Evolutionary conservation across 2,113 vertebrate species (phyloP).

Genomic region (Pandion haliaetus): DNA sequence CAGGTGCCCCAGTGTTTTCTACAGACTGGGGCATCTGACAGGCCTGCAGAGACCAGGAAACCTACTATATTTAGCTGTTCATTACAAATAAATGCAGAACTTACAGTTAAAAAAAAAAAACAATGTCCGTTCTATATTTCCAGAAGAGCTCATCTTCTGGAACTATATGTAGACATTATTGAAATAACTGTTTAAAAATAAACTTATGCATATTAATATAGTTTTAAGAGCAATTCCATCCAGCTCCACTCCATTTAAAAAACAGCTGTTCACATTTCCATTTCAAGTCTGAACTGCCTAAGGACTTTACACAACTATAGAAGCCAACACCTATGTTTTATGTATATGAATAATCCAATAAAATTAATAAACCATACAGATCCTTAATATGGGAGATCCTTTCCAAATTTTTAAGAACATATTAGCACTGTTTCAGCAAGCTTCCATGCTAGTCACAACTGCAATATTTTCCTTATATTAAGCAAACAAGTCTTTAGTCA

Average conservation of each 20-base stretch:
- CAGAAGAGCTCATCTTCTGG: background rate
- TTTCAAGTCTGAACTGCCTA: background rate
- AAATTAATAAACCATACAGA: background rate
- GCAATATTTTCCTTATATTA: background rate
- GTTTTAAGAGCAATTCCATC: background rate
- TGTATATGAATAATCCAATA: background rate
- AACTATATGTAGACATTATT: background rate
- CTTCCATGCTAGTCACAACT: background rate
- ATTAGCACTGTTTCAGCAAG: background rate
- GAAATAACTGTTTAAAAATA: background rate
- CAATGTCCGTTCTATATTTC: background rate
- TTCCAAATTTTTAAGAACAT: background rate
- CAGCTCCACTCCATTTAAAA: background rate
- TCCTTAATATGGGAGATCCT: background rate
- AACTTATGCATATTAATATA: background rate
- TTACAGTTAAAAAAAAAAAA: background rate
- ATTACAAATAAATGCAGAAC: background rate
- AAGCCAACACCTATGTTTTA: background rate
- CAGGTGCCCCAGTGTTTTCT: background rate
- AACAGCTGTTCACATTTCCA: background rate
- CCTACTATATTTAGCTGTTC: background rate
- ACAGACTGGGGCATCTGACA: rapidly evolving
- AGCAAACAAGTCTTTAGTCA: background rate
- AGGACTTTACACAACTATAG: background rate
- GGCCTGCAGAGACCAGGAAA: background rate